Base-by-base conservation (phyloP, 1,140 invertebrate species). In the Caerostris darwini region DNA sequence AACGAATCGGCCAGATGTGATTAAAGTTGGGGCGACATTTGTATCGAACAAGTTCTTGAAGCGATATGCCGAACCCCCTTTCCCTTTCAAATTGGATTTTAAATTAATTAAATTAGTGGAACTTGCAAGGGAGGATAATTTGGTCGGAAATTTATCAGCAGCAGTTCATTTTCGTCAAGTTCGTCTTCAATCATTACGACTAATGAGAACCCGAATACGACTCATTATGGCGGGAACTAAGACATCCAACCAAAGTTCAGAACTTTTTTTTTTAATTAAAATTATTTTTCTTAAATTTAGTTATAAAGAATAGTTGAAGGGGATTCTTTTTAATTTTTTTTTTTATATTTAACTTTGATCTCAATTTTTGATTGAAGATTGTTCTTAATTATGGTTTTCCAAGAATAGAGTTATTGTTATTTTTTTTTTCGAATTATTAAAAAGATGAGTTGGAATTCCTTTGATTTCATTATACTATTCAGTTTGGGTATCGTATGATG, bases 41-140 rank as follows among this genome's bases (percentile, higher is more conserved):
- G 57, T 85, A 85, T 85, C 57, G 19, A 85, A 85, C 34, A 77
- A 50, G 8, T 77, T 77, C 71, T 77, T 34, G 71, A 10, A 77
- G 53, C 34, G 8, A 77, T 77, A 53, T 77, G 34, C 34, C 12
- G 71, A 77, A 77, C 57, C n/a, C 56, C 54, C 34, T 85, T 57
- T 57, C 54, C 54, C 19, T 57, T 34, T 19, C 82, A 57, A 85
- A 85, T 85, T 57, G 82, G 82, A 85, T 58, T 85, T 85, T 85
- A 85, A 85, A 85, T 85, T 85, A 85, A 85, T 85, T 85, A 85
- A 85, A 85, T 57, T 56, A 58, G 57, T 34, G 77, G 53, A 57
- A 19, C 14, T 17, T 5, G 14, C 3, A 14, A 34, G 6, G 14
- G 57, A 57, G 57, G 56, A 85, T 85, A 85, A 85, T 85, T 85